Evolutionary conservation across 2,888 invertebrate genomes (phyloP).

Genomic region (Tipula confusa): DNA sequence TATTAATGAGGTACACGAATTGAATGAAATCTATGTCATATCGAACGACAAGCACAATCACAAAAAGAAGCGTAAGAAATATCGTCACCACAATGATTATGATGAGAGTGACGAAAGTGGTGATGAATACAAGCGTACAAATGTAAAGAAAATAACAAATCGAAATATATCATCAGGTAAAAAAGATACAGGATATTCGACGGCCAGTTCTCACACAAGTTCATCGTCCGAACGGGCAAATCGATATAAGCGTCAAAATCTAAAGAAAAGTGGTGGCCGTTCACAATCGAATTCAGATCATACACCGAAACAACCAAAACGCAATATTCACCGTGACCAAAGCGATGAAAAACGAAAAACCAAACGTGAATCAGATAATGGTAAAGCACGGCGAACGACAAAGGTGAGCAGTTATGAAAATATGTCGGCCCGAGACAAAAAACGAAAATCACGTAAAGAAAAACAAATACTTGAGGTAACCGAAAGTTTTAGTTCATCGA

Average conservation of each 20-base stretch:
- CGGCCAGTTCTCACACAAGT: conserved; percentile 60
- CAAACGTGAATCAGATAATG: background rate
- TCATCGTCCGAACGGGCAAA: conserved; percentile 44
- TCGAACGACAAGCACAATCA: conserved; percentile 47
- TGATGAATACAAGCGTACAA: conserved; percentile 41
- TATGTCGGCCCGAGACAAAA: background rate
- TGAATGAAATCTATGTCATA: conserved; percentile 55
- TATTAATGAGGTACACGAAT: conserved; percentile 45
- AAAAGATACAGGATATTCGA: conserved; percentile 67
- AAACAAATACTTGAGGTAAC: background rate
- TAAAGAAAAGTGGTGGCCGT: background rate
- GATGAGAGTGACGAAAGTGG: conserved; percentile 41
- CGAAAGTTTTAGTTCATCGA: background rate
- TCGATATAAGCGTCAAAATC: conserved; percentile 41
- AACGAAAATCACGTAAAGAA: background rate
- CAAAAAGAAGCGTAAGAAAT: conserved; percentile 32
- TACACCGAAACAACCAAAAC: conserved; percentile 42
- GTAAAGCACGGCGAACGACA: background rate
- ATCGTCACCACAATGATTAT: conserved; percentile 33
- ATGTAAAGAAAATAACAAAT: conserved; percentile 39
- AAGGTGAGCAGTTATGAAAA: background rate
- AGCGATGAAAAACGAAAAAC: conserved; percentile 30
- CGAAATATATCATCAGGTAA: conserved; percentile 31
- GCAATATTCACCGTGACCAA: conserved; percentile 21
- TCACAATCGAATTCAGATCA: conserved; percentile 43